Conservation (phyloP, 2,113 vertebrate species). For the Gymnocephalus cernua region DNA sequence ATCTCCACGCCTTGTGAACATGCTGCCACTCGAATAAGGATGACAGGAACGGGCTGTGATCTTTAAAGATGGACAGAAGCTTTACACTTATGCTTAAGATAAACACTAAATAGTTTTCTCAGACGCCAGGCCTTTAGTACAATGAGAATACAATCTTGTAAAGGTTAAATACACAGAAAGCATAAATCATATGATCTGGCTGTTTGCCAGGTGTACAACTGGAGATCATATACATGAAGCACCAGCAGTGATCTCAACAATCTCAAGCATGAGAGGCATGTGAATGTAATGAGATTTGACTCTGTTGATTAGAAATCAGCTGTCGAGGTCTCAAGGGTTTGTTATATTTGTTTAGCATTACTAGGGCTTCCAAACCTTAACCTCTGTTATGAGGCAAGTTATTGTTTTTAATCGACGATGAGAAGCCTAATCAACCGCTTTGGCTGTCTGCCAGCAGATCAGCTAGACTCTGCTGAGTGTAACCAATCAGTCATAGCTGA, state of each 20-base stretch:
- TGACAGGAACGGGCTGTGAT: not conserved
- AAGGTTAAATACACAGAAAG: slow-evolving; percentile 39
- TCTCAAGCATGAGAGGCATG: slow-evolving; percentile 32
- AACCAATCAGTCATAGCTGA: slow-evolving; percentile 28
- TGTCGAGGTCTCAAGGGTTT: slow-evolving; percentile 27
- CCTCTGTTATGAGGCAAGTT: slow-evolving; percentile 57
- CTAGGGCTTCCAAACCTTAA: slow-evolving; percentile 38
- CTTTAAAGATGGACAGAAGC: slow-evolving; percentile 25
- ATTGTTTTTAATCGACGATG: slow-evolving; percentile 44
- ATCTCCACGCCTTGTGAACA: slow-evolving; percentile 5
- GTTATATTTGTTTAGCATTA: slow-evolving; percentile 51
- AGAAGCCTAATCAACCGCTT: slow-evolving; percentile 48
- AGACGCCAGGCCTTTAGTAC: not conserved
- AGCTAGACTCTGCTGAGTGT: slow-evolving; percentile 16
- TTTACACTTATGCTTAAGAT: not conserved
- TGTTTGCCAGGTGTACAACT: slow-evolving; percentile 36
- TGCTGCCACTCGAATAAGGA: not conserved
- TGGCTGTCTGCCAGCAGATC: slow-evolving; percentile 57
- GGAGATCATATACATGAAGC: slow-evolving; percentile 23
- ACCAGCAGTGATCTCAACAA: slow-evolving; percentile 24
- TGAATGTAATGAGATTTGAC: slow-evolving; percentile 46
- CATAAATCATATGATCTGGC: slow-evolving; percentile 31
- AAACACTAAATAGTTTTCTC: not conserved
- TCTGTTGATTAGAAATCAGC: slow-evolving; percentile 51
- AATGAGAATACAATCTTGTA: slow-evolving; percentile 15